Conservation (phyloP, 1,140 invertebrate species). For the Pantala flavescens region DNA sequence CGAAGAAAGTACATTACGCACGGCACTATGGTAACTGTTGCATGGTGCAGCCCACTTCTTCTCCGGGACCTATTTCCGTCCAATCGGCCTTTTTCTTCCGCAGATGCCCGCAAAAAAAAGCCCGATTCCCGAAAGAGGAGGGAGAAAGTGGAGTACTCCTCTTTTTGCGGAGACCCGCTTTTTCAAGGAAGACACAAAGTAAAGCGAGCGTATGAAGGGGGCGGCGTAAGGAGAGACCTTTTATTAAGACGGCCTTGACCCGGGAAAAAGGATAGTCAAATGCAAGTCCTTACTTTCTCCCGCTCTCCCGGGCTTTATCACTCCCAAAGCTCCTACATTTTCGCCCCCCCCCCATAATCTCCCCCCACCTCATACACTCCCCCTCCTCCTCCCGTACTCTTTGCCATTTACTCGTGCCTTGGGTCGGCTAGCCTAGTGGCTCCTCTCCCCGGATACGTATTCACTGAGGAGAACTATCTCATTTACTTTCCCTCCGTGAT, state of each 20-base stretch:
- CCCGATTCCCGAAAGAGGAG: no score
- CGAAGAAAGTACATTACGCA: no score
- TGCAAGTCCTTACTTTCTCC: slow-evolving; percentile 11
- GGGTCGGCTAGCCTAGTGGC: not conserved
- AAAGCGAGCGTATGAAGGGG: not conserved
- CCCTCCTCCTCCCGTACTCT: not conserved
- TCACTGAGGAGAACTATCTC: no score
- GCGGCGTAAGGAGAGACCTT: not conserved
- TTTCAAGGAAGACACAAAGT: no score
- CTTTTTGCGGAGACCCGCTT: no score
- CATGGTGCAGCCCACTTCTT: no score
- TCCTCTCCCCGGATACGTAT: not conserved
- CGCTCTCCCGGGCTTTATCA: not conserved
- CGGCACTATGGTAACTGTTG: no score
- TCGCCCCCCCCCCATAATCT: not conserved
- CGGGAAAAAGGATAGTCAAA: slow-evolving; percentile 2
- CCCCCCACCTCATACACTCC: not conserved
- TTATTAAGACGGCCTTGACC: slow-evolving; percentile 1
- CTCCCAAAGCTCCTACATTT: not conserved
- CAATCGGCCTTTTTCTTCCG: no score
- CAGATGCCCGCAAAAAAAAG: no score
- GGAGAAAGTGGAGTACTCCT: no score
- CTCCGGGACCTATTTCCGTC: no score
- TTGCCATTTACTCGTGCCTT: not conserved
- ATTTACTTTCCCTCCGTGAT: not conserved